Conservation (phyloP, 2,797 vertebrate genomes). For the Pseudochirops cupreus region DNA sequence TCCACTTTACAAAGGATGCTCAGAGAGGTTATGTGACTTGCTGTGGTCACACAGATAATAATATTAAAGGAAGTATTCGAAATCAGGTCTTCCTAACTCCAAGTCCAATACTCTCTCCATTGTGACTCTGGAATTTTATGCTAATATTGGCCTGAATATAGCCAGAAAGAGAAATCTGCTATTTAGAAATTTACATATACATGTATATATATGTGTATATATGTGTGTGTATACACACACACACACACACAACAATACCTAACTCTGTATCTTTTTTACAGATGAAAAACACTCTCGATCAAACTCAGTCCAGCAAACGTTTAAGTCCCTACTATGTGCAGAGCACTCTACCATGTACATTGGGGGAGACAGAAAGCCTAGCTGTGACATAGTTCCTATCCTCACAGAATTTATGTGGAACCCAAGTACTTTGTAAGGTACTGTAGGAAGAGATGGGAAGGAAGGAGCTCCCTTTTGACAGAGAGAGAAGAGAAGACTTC, state of each 20-base stretch:
- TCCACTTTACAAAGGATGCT: background rate
- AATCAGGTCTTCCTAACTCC: background rate
- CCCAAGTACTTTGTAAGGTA: background rate
- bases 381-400: background rate
- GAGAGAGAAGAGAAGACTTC: background rate
- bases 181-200: background rate
- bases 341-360: background rate
- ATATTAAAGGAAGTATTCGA: background rate
- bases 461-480: no score
- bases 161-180: constrained; percentile 28
- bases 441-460: background rate
- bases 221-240: no score
- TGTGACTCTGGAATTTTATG: constrained; percentile 1
- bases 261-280: background rate
- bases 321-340: no score
- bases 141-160: constrained; percentile 6
- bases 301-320: background rate
- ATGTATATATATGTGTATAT: background rate
- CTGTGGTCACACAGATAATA: background rate
- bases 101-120: background rate
- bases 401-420: background rate
- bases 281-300: background rate
- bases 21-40: background rate
- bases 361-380: background rate
- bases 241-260: background rate